Conservation (phyloP, 1,140 invertebrate species). For the Monochamus saltuarius region DNA sequence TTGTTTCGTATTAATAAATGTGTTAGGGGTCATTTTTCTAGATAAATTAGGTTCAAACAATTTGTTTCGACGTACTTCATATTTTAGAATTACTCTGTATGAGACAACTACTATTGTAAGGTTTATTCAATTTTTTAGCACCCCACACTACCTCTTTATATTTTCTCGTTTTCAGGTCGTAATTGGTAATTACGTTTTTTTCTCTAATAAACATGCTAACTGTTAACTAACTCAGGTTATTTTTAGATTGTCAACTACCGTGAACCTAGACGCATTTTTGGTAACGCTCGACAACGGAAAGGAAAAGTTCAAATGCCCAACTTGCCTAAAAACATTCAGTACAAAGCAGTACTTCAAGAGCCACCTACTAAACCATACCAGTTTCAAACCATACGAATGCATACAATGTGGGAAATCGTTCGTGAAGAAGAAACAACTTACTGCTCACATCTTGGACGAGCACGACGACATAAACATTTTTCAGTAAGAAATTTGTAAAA, state of each 20-base stretch:
- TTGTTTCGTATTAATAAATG: too few species aligned
- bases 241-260: too few species aligned
- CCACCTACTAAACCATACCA: slow-evolving; percentile 69
- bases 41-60: too few species aligned
- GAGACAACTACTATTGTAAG: background rate
- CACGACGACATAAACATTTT: slow-evolving; percentile 66
- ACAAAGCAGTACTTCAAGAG: slow-evolving; percentile 23
- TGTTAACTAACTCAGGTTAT: too few species aligned
- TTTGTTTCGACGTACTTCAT: too few species aligned
- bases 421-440: slow-evolving; percentile 10
- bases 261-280: too few species aligned
- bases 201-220: background rate
- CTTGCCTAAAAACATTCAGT: slow-evolving; percentile 32
- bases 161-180: background rate
- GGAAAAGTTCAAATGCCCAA: slow-evolving; percentile 22
- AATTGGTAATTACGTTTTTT: background rate
- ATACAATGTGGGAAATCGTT: slow-evolving; percentile 33
- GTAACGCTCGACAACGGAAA: too few species aligned
- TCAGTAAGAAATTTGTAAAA: too few species aligned
- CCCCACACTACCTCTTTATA: too few species aligned
- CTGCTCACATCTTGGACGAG: slow-evolving; percentile 59
- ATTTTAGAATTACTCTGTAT: too few species aligned
- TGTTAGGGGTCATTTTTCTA: too few species aligned
- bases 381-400: slow-evolving; percentile 55
- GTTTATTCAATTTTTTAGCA: too few species aligned